Evolutionary conservation across 1,140 invertebrate species (phyloP).

Genomic region (Drosophila saltans): DNA sequence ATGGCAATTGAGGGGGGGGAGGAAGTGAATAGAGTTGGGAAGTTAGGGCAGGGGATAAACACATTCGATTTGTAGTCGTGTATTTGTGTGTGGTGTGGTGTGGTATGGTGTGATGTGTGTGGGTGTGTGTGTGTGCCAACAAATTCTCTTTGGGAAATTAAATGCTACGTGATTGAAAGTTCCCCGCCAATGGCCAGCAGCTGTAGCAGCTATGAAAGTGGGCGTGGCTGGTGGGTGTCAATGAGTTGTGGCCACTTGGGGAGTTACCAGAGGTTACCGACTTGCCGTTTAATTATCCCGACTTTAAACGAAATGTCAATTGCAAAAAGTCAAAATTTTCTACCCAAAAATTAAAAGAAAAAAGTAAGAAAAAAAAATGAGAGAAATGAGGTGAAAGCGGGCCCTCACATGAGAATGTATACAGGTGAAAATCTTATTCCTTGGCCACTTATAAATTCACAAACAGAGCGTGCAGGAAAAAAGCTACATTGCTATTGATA

Average conservation of each 20-base stretch:
- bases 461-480: constrained; percentile 20
- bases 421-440: neutral
- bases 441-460: constrained; percentile 16
- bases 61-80: neutral
- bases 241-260: constrained; percentile 47
- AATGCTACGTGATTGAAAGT: constrained; percentile 65
- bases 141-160: constrained; percentile 71
- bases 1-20: constrained; percentile 38
- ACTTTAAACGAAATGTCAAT: constrained; percentile 40
- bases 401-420: neutral
- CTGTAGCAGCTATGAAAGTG: constrained; percentile 35
- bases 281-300: constrained; percentile 48
- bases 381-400: neutral
- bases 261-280: constrained; percentile 14
- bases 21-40: neutral
- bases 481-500: neutral
- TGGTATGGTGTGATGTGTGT: constrained; percentile 6
- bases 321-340: constrained; percentile 5
- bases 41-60: neutral
- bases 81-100: constrained; percentile 1
- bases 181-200: constrained; percentile 49
- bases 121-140: constrained; percentile 34
- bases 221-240: constrained; percentile 39
- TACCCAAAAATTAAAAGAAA: neutral
- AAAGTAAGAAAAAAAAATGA: neutral